Evolutionary conservation across 2,888 invertebrate species (phyloP), one percentile per base, ranked within the genome.

Genomic region (Lapara coniferarum): DNA sequence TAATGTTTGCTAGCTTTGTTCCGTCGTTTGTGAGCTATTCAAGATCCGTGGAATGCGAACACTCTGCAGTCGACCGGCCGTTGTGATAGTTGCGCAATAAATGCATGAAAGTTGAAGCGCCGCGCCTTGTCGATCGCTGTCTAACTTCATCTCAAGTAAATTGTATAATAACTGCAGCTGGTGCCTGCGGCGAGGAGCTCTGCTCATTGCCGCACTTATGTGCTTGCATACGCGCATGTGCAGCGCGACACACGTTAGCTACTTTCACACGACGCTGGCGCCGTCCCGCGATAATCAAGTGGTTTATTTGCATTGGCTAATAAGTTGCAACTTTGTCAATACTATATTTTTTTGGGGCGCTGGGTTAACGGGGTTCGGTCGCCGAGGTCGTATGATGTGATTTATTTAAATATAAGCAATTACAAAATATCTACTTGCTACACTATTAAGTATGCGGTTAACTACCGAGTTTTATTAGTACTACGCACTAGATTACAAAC

Each of bases 341-440:
- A 55, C 19, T 5, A 37, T 16, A 25, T 25, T 25, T 16, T 16
- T 46, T 63, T 19, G 46, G 59, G 19, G 16, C 8, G 46, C 44
- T 59, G 49, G 16, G 46, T 19, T 63, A 13, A 10, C 19, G 49
- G 13, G 19, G 19, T 19, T 46, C 8, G 63, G 63, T 63, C 63
- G 63, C 12, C 63, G 63, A 63, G 63, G 63, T 63, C 63, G 49
- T 49, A 19, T 19, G 49, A 25, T 63, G 19, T 63, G 63, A 63
- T 63, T 63, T 49, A 63, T 25, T 63, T 49, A 49, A 63, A 63
- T 63, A 19, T 46, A 63, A 63, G 63, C 63, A 46, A 46, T 63
- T 63, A 63, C 63, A 63, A 63, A 59, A 63, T 49, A 19, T 63
- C 49, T 63, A 63, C 49, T 63, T 63, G 63, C 59, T 59, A 59